Conservation (phyloP, 2,888 invertebrate genomes). For the Sycophila texana region DNA sequence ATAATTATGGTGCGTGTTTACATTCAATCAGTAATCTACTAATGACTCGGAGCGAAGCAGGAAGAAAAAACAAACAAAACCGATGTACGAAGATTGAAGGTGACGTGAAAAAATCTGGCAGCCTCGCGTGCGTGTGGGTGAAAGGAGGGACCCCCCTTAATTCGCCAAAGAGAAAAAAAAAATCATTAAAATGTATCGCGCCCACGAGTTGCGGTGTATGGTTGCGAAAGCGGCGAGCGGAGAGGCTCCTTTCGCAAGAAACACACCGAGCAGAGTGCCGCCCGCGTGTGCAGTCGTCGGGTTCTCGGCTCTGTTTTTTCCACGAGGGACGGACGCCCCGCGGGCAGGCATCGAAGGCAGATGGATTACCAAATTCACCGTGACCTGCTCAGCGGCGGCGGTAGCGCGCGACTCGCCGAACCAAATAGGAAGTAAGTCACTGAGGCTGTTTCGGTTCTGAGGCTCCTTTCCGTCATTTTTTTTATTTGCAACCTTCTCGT, state of each 20-base stretch:
- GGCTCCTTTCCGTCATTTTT: neutral
- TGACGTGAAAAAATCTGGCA: neutral
- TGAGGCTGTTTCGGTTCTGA: neutral
- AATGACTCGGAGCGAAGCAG: slow-evolving; percentile 28
- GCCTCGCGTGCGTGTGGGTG: slow-evolving; percentile 9
- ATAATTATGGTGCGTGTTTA: neutral
- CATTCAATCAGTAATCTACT: slow-evolving; percentile 11
- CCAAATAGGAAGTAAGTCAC: slow-evolving; percentile 24
- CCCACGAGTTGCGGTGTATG: neutral
- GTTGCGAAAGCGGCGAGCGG: slow-evolving; percentile 24
- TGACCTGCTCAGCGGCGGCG: slow-evolving; percentile 25
- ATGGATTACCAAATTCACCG: slow-evolving; percentile 52
- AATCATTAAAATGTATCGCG: slow-evolving; percentile 29
- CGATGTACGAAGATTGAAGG: slow-evolving; percentile 13
- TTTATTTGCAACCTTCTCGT: neutral
- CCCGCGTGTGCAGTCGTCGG: neutral
- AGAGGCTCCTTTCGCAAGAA: slow-evolving; percentile 28
- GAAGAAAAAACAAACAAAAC: slow-evolving; percentile 1
- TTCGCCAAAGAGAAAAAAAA: slow-evolving; percentile 22
- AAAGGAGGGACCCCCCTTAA: slow-evolving; percentile 1
- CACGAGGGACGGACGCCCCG: slow-evolving; percentile 38
- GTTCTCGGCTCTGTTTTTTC: neutral
- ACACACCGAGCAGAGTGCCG: neutral
- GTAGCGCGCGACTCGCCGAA: neutral
- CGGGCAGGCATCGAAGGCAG: slow-evolving; percentile 47